These are phyloP conservation scores for Thalpophila matura DNA, from an alignment of 2,888 invertebrate genomes.

Conservation along the genomic window DNA sequence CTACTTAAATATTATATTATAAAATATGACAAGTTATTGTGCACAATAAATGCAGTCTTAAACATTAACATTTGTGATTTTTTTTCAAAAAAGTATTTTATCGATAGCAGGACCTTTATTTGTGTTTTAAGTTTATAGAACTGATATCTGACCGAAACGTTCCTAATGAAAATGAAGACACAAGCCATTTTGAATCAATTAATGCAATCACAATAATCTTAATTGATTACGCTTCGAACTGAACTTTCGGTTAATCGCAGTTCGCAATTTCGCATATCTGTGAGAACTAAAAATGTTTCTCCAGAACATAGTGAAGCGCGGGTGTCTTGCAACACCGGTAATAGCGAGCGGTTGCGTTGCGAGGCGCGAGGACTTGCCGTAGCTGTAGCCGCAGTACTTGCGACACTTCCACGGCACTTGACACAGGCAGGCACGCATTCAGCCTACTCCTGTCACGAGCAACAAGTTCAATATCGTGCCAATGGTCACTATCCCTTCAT, in stretches of 20 bases:
- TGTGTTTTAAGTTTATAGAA: neutral
- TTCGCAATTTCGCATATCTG: slow-evolving; percentile 24
- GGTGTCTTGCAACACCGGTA: slow-evolving; percentile 72
- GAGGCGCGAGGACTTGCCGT: slow-evolving; percentile 42
- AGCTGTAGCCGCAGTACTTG: slow-evolving; percentile 60
- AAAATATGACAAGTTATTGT: too few relatives aligned
- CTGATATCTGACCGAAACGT: neutral
- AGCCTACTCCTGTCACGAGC: slow-evolving; percentile 41
- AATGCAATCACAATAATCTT: slow-evolving; percentile 4
- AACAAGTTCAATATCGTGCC: slow-evolving; percentile 58
- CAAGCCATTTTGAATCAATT: neutral
- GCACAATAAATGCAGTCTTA: too few relatives aligned
- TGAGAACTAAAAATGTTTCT: slow-evolving; percentile 46
- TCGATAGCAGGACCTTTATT: too few relatives aligned
- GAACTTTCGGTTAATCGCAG: slow-evolving; percentile 3
- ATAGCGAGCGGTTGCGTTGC: slow-evolving; percentile 61
- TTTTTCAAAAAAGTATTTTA: too few relatives aligned
- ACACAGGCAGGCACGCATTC: slow-evolving; percentile 61
- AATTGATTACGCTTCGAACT: slow-evolving; percentile 10
- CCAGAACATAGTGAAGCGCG: slow-evolving; percentile 43
- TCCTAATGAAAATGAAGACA: neutral
- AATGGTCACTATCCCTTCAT: slow-evolving; percentile 18
- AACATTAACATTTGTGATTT: too few relatives aligned
- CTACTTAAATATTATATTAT: too few relatives aligned
- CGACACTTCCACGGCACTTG: slow-evolving; percentile 62